Conservation (phyloP, 2,888 invertebrate genomes). For the Sphaerophoria rueppellii region DNA sequence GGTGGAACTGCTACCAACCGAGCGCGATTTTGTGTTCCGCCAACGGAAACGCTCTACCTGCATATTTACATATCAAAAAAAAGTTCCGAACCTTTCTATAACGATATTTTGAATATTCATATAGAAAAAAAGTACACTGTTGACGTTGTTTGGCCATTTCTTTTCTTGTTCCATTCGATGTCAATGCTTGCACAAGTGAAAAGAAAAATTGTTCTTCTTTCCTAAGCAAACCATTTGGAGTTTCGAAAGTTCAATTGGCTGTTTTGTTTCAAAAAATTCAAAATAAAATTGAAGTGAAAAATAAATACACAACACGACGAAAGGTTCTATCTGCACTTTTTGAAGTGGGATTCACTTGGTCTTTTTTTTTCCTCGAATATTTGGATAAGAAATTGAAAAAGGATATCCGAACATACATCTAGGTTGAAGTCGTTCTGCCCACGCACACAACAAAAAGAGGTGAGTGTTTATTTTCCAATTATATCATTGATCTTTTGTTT, state of each 20-base stretch:
- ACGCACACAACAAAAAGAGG: conserved; percentile 2
- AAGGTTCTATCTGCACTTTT: not conserved
- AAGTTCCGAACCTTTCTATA: not conserved
- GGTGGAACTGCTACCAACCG: conserved; percentile 24
- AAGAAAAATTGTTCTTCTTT: not conserved
- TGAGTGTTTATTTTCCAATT: conserved; percentile 29
- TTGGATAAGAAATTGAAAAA: conserved; percentile 47
- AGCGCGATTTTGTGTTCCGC: conserved; percentile 46
- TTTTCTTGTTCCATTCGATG: too few species aligned
- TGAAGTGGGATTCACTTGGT: conserved; percentile 22
- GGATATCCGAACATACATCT: conserved; percentile 13
- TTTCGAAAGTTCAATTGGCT: not conserved
- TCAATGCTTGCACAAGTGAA: not conserved
- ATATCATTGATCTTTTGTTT: not conserved
- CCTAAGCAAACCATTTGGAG: not conserved
- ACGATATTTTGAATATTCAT: conserved; percentile 33
- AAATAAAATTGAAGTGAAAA: conserved; percentile 32
- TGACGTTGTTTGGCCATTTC: conserved; percentile 1
- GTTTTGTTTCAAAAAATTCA: conserved; percentile 4
- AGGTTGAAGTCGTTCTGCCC: conserved; percentile 8
- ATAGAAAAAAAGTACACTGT: conserved; percentile 2
- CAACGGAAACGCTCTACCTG: conserved; percentile 44
- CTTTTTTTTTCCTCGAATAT: conserved; percentile 31
- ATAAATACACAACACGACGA: not conserved
- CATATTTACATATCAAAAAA: not conserved